These are phyloP conservation scores for Lysandra bellargus DNA, from an alignment of 2,888 invertebrate species.

Conservation along the genomic window DNA sequence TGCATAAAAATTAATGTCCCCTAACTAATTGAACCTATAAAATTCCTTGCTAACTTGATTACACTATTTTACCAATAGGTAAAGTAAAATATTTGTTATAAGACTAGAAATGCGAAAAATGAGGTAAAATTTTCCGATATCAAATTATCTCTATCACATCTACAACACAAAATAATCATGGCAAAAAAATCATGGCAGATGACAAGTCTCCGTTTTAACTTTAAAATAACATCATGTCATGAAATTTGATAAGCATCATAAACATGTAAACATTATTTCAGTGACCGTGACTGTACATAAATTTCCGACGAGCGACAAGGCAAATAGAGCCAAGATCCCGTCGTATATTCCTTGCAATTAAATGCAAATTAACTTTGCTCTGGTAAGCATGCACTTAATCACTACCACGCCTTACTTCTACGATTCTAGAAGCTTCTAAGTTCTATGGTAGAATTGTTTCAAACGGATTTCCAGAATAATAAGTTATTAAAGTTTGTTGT, in stretches of 20 bases:
- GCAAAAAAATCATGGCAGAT: too few relatives aligned
- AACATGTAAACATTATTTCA: not conserved
- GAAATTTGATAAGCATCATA: not conserved
- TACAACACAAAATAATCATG: too few relatives aligned
- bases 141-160: too few relatives aligned
- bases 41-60: too few relatives aligned
- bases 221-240: not conserved
- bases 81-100: too few relatives aligned
- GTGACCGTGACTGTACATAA: not conserved
- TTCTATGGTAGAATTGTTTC: not conserved
- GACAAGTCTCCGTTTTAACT: too few relatives aligned
- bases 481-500: not conserved
- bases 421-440: not conserved
- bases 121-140: too few relatives aligned
- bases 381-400: conserved; percentile 2
- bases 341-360: conserved; percentile 10
- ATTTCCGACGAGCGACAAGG: not conserved
- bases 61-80: too few relatives aligned
- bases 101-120: too few relatives aligned
- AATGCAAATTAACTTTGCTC: conserved; percentile 17
- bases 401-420: not conserved
- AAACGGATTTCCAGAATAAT: not conserved
- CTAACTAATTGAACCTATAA: too few relatives aligned
- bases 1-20: too few relatives aligned
- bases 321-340: not conserved